Evolutionary conservation across 92 coral and sea anemone genomes (phyloP), one percentile per base, ranked within the genome.

Genomic region (Chrysogorgia sp.): DNA sequence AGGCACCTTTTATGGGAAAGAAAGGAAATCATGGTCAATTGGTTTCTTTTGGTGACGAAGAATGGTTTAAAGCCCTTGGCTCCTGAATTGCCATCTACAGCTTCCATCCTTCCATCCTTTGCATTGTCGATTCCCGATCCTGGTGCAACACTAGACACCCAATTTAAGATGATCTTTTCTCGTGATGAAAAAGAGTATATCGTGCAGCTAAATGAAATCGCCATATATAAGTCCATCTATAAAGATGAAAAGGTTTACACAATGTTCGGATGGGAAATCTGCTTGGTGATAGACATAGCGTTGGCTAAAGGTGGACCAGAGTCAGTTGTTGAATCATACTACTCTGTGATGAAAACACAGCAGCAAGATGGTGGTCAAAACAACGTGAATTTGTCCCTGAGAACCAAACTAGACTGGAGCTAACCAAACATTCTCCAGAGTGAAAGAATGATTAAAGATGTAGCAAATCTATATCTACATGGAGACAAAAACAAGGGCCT

Each of bases 21-120:
- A 56, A 56, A 56, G 29, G 62, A 56, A 1, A 17, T 56, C 14
- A 56, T 56, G 62, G 6, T 56, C 29, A 56, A 56, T 1, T 56
- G 62, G 62, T 56, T 56, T 56, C 62, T 56, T 56, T 56, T 56
- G 62, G 10, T 19, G 17, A 56, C 25, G 62, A 56, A 56, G 62
- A 49, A 49, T 15, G 3, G 2, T 49, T 49, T 49, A 24, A 56
- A 8, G 28, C 28, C 2, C 1, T 56, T 56, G 28, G 62, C 5
- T 56, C 7, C 62, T 22, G 62, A 56, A 56, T 28, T 56, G 22
- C 22, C 62, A 56, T 56, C 62, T 56, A 56, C 22, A 22, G 62
- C 21, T 22, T 56, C 62, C 28, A 32, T n/a, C 9, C 62, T 56
- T 56, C 62, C 22, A 32, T 56, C 62, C 1, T 56, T 56, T n/a